Evolutionary conservation across 2,888 invertebrate species (phyloP).

Genomic region (Limulus polyphemus): DNA sequence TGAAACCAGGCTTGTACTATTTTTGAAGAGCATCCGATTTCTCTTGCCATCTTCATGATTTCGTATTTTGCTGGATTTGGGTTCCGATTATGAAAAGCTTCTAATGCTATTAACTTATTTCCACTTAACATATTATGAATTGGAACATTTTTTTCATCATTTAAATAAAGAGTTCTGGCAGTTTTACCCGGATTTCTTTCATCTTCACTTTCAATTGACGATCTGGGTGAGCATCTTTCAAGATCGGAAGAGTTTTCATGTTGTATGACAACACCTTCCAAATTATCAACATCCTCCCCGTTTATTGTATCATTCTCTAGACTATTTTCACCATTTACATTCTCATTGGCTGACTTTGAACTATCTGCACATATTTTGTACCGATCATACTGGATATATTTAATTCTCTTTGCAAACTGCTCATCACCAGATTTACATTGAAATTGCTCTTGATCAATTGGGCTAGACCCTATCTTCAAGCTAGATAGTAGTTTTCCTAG

Average conservation of each 20-base stretch:
- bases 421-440: slow-evolving; percentile 25
- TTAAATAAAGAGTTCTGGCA: slow-evolving; percentile 37
- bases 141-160: slow-evolving; percentile 75
- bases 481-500: no score
- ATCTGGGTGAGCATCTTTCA: slow-evolving; percentile 1
- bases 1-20: slow-evolving; percentile 94
- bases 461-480: slow-evolving; percentile 43
- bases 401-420: slow-evolving; percentile 26
- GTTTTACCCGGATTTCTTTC: slow-evolving; percentile 27
- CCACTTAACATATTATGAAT: slow-evolving; percentile 46
- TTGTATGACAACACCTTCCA: no score
- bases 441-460: background rate
- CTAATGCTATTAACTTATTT: slow-evolving; percentile 76
- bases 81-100: slow-evolving; percentile 76
- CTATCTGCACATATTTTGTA: slow-evolving; percentile 27
- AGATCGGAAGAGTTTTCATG: background rate
- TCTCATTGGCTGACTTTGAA: slow-evolving; percentile 26
- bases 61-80: slow-evolving; percentile 89
- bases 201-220: slow-evolving; percentile 26
- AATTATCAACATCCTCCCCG: no score
- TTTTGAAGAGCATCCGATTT: slow-evolving; percentile 52
- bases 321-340: background rate
- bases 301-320: slow-evolving; percentile 19
- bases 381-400: slow-evolving; percentile 38
- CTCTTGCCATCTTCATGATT: slow-evolving; percentile 71